Conservation (phyloP, 2,797 vertebrate species). For the Acrocephalus scirpaceus region DNA sequence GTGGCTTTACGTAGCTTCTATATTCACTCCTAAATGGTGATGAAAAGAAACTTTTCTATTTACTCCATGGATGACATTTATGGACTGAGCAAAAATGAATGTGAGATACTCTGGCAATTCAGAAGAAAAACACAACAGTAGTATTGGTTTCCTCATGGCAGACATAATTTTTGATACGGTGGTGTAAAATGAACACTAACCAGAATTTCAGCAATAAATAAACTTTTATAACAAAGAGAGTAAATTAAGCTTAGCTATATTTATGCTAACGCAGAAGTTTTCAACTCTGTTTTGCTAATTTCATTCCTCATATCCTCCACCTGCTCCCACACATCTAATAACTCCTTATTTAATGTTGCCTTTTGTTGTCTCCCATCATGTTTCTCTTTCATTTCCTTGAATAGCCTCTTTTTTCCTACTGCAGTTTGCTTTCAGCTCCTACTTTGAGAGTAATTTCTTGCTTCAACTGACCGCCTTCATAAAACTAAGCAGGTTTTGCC, state of each 20-base stretch:
- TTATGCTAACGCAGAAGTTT: neutral
- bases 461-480: neutral
- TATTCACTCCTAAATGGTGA: neutral
- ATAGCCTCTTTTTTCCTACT: neutral
- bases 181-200: neutral
- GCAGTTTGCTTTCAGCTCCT: neutral
- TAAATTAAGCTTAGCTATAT: neutral
- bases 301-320: neutral
- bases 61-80: neutral
- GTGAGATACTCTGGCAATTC: neutral
- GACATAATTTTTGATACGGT: neutral
- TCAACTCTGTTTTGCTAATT: neutral
- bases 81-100: neutral
- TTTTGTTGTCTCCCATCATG: neutral
- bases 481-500: neutral
- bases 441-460: neutral
- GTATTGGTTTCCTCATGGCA: neutral
- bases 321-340: neutral
- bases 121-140: neutral
- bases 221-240: neutral
- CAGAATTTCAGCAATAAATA: neutral
- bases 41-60: constrained; percentile 4
- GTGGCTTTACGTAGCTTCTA: neutral
- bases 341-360: neutral
- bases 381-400: neutral